These are phyloP conservation scores for Chiloscyllium punctatum DNA, from an alignment of 2,797 vertebrate genomes.

Conservation along the genomic window DNA sequence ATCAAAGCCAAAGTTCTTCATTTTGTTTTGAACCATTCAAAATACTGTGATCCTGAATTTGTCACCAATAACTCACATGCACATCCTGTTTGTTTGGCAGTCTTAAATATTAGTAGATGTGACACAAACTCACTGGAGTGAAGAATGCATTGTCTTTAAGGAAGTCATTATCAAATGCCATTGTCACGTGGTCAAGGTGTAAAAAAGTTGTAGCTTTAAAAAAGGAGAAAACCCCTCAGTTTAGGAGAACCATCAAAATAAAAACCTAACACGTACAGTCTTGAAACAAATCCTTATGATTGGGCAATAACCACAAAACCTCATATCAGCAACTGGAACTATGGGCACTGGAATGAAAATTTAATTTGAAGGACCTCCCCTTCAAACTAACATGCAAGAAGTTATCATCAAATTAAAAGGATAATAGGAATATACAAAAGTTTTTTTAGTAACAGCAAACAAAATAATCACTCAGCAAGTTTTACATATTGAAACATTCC, in stretches of 20 bases:
- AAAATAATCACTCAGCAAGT: not conserved
- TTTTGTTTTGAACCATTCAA: not conserved
- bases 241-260: not conserved
- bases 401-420: not conserved
- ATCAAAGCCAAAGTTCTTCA: not conserved
- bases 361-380: not conserved
- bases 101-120: not conserved
- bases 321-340: not conserved
- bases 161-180: slow-evolving; percentile 9
- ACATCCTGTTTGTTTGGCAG: not conserved
- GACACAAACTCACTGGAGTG: not conserved
- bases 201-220: not conserved
- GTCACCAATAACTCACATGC: not conserved
- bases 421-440: not conserved
- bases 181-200: not conserved
- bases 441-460: not conserved
- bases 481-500: not conserved
- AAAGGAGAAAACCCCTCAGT: not conserved
- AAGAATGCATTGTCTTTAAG: not conserved
- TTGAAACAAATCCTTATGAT: not conserved
- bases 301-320: not conserved
- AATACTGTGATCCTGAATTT: not conserved
- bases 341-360: not conserved
- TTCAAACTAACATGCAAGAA: too few relatives aligned
- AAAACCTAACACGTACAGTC: not conserved